phyloP scores from a whole-genome alignment of 2,797 vertebrate species.

The Ceyx erithaca region DNA sequence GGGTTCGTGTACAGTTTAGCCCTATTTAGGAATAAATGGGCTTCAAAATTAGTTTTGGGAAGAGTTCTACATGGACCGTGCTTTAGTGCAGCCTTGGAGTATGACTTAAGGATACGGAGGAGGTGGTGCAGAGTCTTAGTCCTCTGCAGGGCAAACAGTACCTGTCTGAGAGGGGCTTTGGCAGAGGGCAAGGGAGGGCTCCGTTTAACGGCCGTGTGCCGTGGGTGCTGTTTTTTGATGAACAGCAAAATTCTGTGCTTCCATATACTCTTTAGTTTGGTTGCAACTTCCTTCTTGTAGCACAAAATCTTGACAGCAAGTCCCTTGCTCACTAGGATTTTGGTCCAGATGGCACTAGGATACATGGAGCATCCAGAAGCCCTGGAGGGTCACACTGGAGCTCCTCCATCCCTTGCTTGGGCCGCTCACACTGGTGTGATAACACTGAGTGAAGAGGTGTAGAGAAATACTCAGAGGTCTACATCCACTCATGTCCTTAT shows the following conservation, averaged over 20 bases:
- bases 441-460: background rate
- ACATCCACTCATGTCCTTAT: background rate
- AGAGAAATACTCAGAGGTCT: background rate
- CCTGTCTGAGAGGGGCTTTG: background rate
- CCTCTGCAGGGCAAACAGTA: background rate
- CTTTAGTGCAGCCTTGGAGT: background rate
- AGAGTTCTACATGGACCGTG: background rate
- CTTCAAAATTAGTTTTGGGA: background rate
- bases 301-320: background rate
- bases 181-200: background rate
- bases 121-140: background rate
- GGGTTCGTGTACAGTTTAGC: background rate
- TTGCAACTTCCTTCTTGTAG: background rate
- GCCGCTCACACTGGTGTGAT: accelerated
- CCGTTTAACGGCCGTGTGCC: accelerated
- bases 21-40: background rate
- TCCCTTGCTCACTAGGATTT: background rate
- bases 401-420: background rate
- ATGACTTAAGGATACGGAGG: background rate
- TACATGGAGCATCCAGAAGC: background rate
- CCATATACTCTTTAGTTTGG: background rate
- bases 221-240: background rate
- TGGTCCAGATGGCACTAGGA: accelerated
- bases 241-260: background rate
- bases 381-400: accelerated